Evolutionary conservation across 2,888 invertebrate species (phyloP).

Genomic region (Biston stratarius): DNA sequence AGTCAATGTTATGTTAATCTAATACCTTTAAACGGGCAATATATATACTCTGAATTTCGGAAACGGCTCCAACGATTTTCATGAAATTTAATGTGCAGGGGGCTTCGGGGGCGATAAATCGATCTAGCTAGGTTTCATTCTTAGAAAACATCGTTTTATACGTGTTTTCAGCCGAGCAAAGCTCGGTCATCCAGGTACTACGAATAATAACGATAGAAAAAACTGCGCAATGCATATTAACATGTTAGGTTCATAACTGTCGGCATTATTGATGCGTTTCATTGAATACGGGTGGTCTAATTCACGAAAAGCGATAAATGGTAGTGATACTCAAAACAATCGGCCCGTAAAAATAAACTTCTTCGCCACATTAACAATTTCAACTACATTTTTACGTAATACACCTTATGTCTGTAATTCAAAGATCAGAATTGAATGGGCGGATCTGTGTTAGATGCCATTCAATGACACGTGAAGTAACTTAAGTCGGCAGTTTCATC

Average conservation of each 20-base stretch:
- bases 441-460: slow-evolving; percentile 11
- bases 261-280: slow-evolving; percentile 5
- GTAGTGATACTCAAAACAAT: slow-evolving; percentile 32
- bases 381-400: not conserved
- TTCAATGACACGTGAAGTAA: slow-evolving; percentile 36
- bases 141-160: too few relatives aligned
- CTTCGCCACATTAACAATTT: slow-evolving; percentile 23
- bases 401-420: slow-evolving; percentile 9
- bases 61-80: too few relatives aligned
- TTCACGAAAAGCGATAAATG: slow-evolving; percentile 35
- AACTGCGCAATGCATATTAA: not conserved
- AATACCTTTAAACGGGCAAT: too few relatives aligned
- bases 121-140: too few relatives aligned
- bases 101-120: too few relatives aligned
- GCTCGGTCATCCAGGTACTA: too few relatives aligned
- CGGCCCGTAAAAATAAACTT: slow-evolving; percentile 32
- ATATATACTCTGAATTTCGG: too few relatives aligned
- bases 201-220: not conserved
- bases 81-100: too few relatives aligned
- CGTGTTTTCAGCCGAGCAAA: too few relatives aligned
- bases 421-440: slow-evolving; percentile 21
- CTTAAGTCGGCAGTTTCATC: slow-evolving; percentile 39
- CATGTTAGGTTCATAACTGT: slow-evolving; percentile 3
- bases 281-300: slow-evolving; percentile 29
- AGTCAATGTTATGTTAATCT: too few relatives aligned